phyloP scores from a whole-genome alignment of 2,797 vertebrate species.

The Euthynnus affinis region DNA sequence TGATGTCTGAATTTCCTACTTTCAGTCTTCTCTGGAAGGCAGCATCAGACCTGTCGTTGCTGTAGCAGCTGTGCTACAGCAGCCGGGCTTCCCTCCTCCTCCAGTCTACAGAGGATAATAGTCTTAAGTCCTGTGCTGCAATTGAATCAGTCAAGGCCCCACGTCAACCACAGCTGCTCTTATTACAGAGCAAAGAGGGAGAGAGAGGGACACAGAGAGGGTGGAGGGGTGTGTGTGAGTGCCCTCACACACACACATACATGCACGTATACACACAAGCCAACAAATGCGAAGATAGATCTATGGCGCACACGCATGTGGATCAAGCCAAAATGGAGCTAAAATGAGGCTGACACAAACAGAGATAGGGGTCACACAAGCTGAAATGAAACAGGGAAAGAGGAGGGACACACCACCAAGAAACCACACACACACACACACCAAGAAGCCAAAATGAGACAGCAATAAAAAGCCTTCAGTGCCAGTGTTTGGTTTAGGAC shows the following conservation, averaged over 20 bases:
- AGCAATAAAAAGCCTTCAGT: conserved; percentile 50
- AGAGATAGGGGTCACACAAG: conserved; percentile 42
- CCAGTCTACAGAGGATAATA: conserved; percentile 72
- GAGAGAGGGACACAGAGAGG: conserved; percentile 55
- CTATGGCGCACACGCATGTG: not conserved
- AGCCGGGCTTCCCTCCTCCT: conserved; percentile 59
- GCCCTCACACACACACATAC: conserved; percentile 25
- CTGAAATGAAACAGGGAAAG: conserved; percentile 35
- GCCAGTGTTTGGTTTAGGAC: conserved; percentile 50
- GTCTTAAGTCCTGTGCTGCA: conserved; percentile 78
- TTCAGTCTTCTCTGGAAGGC: conserved; percentile 24
- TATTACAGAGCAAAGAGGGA: conserved; percentile 76
- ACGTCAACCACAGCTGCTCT: conserved; percentile 84
- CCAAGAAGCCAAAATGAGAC: conserved; percentile 55
- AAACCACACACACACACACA: conserved; percentile 15
- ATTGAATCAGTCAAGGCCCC: conserved; percentile 82
- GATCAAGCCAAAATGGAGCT: conserved; percentile 23
- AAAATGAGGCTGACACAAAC: conserved; percentile 43
- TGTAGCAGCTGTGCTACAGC: conserved; percentile 68
- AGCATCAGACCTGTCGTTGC: conserved; percentile 45
- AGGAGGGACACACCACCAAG: not conserved
- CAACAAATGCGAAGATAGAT: conserved; percentile 41
- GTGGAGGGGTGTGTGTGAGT: conserved; percentile 24
- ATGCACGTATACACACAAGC: conserved; percentile 22
- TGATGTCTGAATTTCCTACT: conserved; percentile 11